Evolutionary conservation across 2,113 vertebrate species (phyloP), one percentile per base, ranked within the genome.

Genomic region (Labeo catla): DNA sequence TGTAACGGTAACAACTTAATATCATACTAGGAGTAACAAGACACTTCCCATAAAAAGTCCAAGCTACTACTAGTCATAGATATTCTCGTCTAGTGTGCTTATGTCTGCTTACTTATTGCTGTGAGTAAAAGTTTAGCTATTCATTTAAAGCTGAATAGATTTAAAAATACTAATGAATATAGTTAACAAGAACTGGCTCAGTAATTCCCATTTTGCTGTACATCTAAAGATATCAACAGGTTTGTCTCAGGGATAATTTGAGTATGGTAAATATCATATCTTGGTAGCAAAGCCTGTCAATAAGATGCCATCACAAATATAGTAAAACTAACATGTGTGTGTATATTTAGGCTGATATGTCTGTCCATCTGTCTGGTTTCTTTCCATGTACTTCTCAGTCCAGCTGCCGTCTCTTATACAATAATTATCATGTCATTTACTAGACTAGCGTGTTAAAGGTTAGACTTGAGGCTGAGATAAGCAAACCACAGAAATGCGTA

Each of bases 301-400:
- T 77, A 77, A 19, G 21, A 34, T 36, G 49, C 50, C 28, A 12
- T 8, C 76, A 77, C 28, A 77, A 36, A 77, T 54, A 57, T 77
- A 77, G 49, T 36, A 77, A 77, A 77, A 66, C 45, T 50, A 84
- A 76, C 70, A 12, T 39, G 68, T 81, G 74, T 91, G 87, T 72
- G 90, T 93, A 92, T 91, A 93, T 93, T 93, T 93, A 94, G 93
- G 90, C 87, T 83, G 91, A 91, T 92, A 89, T 81, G 91, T 80
- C 86, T 81, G 83, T 91, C 90, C 89, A 90, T 90, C 89, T 90
- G 91, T 91, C 90, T 84, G n/a, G 79, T 88, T 82, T 78, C 59
- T 86, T 87, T 57, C 57, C 84, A 28, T 86, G 52, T 72, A 86
- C 84, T 87, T 68, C 28, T 65, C 21, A 23, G 76, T 73, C 52